Evolutionary conservation across 1,140 invertebrate species (phyloP).

Genomic region (Potamilus streckersoni): DNA sequence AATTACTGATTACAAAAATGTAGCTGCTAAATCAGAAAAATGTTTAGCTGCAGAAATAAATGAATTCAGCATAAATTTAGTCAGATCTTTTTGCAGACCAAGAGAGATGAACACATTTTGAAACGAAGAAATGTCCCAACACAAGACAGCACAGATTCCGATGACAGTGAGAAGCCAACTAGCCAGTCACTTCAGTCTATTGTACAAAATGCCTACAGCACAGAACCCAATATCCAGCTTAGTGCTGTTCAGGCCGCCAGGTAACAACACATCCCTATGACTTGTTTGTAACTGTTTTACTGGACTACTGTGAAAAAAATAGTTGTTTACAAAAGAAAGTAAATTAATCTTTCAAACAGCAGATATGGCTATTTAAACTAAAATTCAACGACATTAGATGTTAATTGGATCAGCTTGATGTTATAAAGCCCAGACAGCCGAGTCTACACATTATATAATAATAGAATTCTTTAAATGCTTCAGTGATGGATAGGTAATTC

Average conservation of each 20-base stretch:
- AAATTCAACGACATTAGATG: no score
- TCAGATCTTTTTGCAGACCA: constrained; percentile 74
- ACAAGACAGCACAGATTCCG: constrained; percentile 66
- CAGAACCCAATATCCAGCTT: constrained; percentile 62
- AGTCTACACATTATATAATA: no score
- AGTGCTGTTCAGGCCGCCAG: constrained; percentile 68
- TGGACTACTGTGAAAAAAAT: no score
- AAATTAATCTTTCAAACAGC: no score
- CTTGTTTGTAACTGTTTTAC: no score
- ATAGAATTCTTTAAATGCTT: no score
- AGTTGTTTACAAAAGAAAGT: no score
- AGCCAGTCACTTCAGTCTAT: constrained; percentile 63
- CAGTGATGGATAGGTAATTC: no score
- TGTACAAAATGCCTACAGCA: constrained; percentile 63
- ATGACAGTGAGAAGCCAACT: constrained; percentile 63
- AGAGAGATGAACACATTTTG: constrained; percentile 94
- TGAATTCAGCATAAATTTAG: not conserved
- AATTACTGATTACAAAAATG: not conserved
- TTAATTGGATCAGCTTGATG: no score
- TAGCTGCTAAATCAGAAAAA: not conserved
- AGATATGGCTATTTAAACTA: no score
- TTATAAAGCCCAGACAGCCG: no score
- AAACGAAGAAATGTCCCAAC: constrained; percentile 91
- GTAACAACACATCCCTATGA: constrained; percentile 29
- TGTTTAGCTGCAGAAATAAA: not conserved